A percentile compares a stretch with the other conserved stretches of the same genome.
Evolutionary conservation across 2,888 invertebrate species (phyloP).

Genomic region (Apodemia duryi): DNA sequence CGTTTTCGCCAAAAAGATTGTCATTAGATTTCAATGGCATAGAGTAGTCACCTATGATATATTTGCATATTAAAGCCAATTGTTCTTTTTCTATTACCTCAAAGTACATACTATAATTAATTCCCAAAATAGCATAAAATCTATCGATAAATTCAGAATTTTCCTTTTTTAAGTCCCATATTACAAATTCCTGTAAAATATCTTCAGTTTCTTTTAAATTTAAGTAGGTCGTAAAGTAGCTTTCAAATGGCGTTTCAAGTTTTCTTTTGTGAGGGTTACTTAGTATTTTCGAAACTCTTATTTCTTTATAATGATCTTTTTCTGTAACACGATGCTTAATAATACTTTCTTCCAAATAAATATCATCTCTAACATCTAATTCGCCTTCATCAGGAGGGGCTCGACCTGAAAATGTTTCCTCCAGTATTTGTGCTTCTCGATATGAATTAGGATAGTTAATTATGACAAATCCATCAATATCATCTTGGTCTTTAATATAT

Average conservation of each 20-base stretch:
- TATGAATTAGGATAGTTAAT: conserved; percentile 81
- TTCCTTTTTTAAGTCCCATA: conserved; percentile 61
- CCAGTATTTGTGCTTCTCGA: conserved; percentile 78
- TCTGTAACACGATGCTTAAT: conserved; percentile 55
- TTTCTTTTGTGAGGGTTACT: conserved; percentile 67
- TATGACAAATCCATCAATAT: conserved; percentile 80
- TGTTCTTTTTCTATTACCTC: conserved; percentile 74
- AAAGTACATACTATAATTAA: conserved; percentile 80
- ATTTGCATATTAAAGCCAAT: conserved; percentile 69
- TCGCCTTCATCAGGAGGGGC: conserved; percentile 61
- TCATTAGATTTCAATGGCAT: conserved; percentile 51
- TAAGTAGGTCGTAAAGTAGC: conserved; percentile 80
- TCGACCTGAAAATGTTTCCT: conserved; percentile 77
- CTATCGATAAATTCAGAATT: conserved; percentile 74
- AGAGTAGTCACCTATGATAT: conserved; percentile 62
- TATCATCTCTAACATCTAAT: conserved; percentile 56
- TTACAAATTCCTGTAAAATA: conserved; percentile 58
- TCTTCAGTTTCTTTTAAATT: conserved; percentile 62
- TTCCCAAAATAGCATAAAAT: conserved; percentile 78
- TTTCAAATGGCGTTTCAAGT: conserved; percentile 58
- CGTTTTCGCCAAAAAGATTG: conserved; percentile 61
- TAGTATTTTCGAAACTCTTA: conserved; percentile 72
- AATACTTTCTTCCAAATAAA: conserved; percentile 62
- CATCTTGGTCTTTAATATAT: conserved; percentile 72
- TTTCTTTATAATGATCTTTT: conserved; percentile 51